Evolutionary conservation across 2,113 vertebrate species (phyloP), one percentile per base, ranked within the genome.

Genomic region (Oophaga pumilio): DNA sequence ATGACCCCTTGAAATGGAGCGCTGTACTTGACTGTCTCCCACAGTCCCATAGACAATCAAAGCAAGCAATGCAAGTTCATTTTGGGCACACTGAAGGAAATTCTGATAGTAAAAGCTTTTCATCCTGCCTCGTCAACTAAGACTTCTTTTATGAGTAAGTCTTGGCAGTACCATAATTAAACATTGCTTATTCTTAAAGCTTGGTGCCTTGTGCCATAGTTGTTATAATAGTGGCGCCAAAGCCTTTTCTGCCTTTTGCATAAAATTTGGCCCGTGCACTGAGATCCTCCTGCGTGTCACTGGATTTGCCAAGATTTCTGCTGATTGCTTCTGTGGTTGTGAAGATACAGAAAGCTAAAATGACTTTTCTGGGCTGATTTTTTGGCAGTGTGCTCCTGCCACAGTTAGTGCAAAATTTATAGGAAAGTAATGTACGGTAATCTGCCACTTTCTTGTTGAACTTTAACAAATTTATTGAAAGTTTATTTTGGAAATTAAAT

Each of bases 261-360:
- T 87, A 53, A 82, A 87, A 57, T 62, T 87, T 87, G 86, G 86
- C 69, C 24, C 26, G 6, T 22, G 14, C 33, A 74, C 26, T 76
- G 79, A 64, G 86, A 87, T 52, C 43, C 78, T 52, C 43, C 78
- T 87, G 43, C 10, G 62, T 69, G 76, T 71, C 77, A 80, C 52
- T 59, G 62, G 28, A 52, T 62, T 22, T 87, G 86, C 86, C 86
- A 87, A 82, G 78, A 82, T 87, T 82, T 20, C 14, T 64, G 68
- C 79, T 87, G 86, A 87, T 87, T 82, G 77, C 76, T 80, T 87
- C 52, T 85, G 56, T 64, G 85, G 85, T 86, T 86, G 85, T 43
- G 68, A 82, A 82, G 86, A 87, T 87, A 74, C 86, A 18, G 79
- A 74, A 82, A 82, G 28, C 69, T 87, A 59, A 87, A 82, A 82